Evolutionary conservation across 2,888 invertebrate genomes (phyloP).

Genomic region (Molanna angustata): DNA sequence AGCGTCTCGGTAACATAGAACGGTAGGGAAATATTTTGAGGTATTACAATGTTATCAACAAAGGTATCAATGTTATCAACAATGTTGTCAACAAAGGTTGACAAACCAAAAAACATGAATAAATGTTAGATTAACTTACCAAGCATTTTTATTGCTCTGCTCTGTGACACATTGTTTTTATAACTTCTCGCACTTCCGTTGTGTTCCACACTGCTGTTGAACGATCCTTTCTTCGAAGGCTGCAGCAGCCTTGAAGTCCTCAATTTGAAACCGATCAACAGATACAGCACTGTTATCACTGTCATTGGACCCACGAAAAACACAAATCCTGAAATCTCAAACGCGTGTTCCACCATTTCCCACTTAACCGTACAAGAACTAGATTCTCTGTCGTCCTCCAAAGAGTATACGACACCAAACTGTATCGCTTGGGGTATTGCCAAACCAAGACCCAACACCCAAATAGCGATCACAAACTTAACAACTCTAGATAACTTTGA

Average conservation of each 20-base stretch:
- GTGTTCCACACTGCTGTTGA: slow-evolving; percentile 46
- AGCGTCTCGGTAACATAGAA: too few relatives aligned
- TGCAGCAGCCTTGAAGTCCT: slow-evolving; percentile 62
- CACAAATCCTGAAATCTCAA: slow-evolving; percentile 75
- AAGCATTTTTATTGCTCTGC: slow-evolving; percentile 74
- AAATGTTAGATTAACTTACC: slow-evolving; percentile 55
- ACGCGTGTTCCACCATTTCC: slow-evolving; percentile 63
- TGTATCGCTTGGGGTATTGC: slow-evolving; percentile 79
- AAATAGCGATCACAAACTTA: slow-evolving; percentile 70
- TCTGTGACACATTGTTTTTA: slow-evolving; percentile 57
- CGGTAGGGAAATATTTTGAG: too few relatives aligned
- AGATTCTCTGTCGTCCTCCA: slow-evolving; percentile 48
- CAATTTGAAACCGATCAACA: slow-evolving; percentile 70
- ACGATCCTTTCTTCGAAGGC: slow-evolving; percentile 54
- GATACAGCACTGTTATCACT: slow-evolving; percentile 77
- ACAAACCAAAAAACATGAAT: too few relatives aligned
- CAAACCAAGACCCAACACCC: slow-evolving; percentile 72
- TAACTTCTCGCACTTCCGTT: slow-evolving; percentile 46
- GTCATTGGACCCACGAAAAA: slow-evolving; percentile 89
- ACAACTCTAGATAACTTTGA: slow-evolving; percentile 80
- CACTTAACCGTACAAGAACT: slow-evolving; percentile 59
- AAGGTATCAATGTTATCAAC: too few relatives aligned
- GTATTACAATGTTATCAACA: too few relatives aligned
- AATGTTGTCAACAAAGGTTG: too few relatives aligned
- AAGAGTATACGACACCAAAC: slow-evolving; percentile 65